Evolutionary conservation across 1,140 invertebrate species (phyloP).

Genomic region (Andrena cerasifolii): DNA sequence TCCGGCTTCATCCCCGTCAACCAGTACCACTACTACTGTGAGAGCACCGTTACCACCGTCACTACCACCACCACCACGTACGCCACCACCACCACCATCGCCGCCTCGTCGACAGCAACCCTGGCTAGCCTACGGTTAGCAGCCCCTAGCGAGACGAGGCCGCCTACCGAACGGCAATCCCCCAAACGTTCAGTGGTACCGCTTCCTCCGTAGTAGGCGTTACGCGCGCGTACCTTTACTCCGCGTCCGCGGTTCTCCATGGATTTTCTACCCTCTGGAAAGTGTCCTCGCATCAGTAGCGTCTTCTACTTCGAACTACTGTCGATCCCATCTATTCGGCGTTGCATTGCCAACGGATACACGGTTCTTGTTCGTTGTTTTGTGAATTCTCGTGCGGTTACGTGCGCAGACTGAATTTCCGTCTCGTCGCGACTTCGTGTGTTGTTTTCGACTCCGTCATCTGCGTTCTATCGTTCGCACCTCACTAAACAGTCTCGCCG

Average conservation of each 20-base stretch:
- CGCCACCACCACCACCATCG: too few species aligned
- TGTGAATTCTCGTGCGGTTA: background rate
- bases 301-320: background rate
- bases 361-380: too few species aligned
- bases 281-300: background rate
- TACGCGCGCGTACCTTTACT: slow-evolving; percentile 40
- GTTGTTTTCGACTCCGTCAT: background rate
- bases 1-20: slow-evolving; percentile 18
- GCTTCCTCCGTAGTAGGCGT: slow-evolving; percentile 67
- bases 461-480: background rate
- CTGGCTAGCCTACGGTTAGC: slow-evolving; percentile 40
- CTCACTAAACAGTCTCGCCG: background rate
- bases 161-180: slow-evolving; percentile 62
- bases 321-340: background rate
- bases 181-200: slow-evolving; percentile 67
- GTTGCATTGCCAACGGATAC: background rate
- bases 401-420: background rate
- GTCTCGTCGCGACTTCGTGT: background rate
- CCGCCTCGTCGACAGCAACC: slow-evolving; percentile 29
- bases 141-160: slow-evolving; percentile 48
- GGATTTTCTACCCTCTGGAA: slow-evolving; percentile 1
- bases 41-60: background rate
- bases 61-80: slow-evolving; percentile 28
- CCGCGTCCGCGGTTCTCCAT: slow-evolving; percentile 14
- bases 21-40: slow-evolving; percentile 15